Evolutionary conservation across 2,888 invertebrate species (phyloP), one percentile per base, ranked within the genome.

Genomic region (Dendrolimus pini): DNA sequence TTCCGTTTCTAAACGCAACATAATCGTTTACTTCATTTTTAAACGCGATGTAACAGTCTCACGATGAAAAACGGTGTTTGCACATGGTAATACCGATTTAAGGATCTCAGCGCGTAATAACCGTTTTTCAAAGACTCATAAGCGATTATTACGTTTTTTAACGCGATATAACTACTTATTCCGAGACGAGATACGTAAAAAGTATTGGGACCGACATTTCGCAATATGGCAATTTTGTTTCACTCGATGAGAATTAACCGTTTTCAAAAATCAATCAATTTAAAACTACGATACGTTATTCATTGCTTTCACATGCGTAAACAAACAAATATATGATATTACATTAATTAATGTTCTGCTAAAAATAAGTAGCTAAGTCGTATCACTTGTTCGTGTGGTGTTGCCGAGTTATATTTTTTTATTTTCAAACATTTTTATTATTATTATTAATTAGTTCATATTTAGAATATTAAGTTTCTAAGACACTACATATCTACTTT

Each of bases 321-420:
- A 82, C 71, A 73, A 79, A 83, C 71, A 85, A 83, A 85, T 84
- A 84, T 76, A 79, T 77, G 71, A 75, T 64, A 71, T 72, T 75
- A 72, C 30, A 30, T 30, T 70, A 78, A 75, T 65, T 72, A 54
- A 61, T 62, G 72, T 72, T 72, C 74, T 68, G 80, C 80, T 85
- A 80, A 80, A 79, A 80, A 82, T 83, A 85, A 74, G 75, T 80
- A 77, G 80, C 80, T 82, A 79, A 80, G 71, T 85, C 85, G 85
- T 89, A 89, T 89, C 89, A 89, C 89, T 88, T 83, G 74, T 82
- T 78, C 77, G 81, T 83, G 83, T 89, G 89, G 89, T 89, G 89
- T 89, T 86, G 86, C 77, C 80, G 78, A 81, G 78, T 86, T 83
- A 68, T 56, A 61, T 62, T 47, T 30, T 47, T 47, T 47, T 47